These are phyloP conservation scores for Gopherus evgoodei DNA, from an alignment of 2,113 vertebrate genomes.

Conservation along the genomic window DNA sequence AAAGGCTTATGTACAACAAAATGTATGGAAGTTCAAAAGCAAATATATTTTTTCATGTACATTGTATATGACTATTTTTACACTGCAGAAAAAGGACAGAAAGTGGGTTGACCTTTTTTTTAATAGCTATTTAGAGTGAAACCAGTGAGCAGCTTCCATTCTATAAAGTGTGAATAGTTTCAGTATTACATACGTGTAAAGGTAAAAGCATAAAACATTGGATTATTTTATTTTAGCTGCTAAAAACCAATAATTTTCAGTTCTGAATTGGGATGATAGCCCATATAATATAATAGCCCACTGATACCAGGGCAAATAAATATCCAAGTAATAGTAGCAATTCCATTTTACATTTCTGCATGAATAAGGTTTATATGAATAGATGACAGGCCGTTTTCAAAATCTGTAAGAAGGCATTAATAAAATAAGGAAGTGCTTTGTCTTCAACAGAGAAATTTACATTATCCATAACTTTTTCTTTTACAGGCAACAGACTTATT, in stretches of 20 bases:
- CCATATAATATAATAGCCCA: not conserved
- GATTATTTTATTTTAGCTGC: not conserved
- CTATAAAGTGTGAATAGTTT: accelerated
- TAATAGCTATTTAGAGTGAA: not conserved
- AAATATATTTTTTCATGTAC: not conserved
- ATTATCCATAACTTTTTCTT: not conserved
- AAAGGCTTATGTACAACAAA: too few species aligned
- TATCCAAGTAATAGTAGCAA: not conserved
- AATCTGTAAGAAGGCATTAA: not conserved
- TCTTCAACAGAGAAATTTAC: not conserved
- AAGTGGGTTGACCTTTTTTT: not conserved
- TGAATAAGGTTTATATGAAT: not conserved
- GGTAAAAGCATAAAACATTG: not conserved
- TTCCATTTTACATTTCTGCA: not conserved
- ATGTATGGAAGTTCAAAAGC: not conserved
- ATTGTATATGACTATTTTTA: accelerated
- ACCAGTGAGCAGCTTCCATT: not conserved
- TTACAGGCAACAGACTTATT: not conserved
- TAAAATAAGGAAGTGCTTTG: not conserved
- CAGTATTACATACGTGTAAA: not conserved
- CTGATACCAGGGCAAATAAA: not conserved
- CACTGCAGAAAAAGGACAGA: not conserved
- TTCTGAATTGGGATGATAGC: not conserved
- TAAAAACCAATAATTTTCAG: not conserved
- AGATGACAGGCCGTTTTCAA: not conserved